Base-by-base conservation (phyloP, 2,113 vertebrate genomes). In the Heloderma charlesbogerti region DNA sequence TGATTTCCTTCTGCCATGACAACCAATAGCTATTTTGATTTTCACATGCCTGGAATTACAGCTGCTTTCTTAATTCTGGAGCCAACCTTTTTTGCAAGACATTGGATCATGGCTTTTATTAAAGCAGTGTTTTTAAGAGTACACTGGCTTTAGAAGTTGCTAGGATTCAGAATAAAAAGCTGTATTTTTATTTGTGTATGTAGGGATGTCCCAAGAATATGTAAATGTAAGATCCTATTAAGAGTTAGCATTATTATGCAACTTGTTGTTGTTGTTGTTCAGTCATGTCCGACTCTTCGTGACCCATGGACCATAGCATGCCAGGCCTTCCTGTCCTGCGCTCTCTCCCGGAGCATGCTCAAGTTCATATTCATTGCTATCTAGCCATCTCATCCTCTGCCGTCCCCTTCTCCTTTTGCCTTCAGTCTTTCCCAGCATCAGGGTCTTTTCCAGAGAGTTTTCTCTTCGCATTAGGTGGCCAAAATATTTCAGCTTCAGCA, bases 61-160 rank as follows among this genome's bases (percentile, higher is more conserved):
- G 81, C 57, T 67, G 6, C 15, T 78, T 93, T 91, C 15, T 81
- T 72, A 60, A 81, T 91, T 90, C 31, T 60, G 88, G 78, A 54
- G n/a, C 60, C 1, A 0, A 51, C 57, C 54, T 2, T 84, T 86
- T 54, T 45, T n/a, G 40, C 29, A 86, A 63, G 72, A 16, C 6
- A 63, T 54, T 29, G 13, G 3, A 57, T 63, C 51, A 40, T 63
- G n/a, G 27, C 54, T 77, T 77, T 75, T 37, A 40, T 63, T 37
- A 27, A 84, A 84, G n/a, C 18, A 63, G 29, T 9, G 34, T 3
- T 29, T 88, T 69, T 81, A 69, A 71, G 7, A 31, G 27, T 71
- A 15, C 45, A 18, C 2, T 77, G 54, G 37, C 9, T 18, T 67
- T 51, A 71, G 60, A 54, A 31, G 6, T 45, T 66, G 51, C 81